Base-by-base conservation (phyloP, 2,888 invertebrate species). In the Dolomedes plantarius region DNA sequence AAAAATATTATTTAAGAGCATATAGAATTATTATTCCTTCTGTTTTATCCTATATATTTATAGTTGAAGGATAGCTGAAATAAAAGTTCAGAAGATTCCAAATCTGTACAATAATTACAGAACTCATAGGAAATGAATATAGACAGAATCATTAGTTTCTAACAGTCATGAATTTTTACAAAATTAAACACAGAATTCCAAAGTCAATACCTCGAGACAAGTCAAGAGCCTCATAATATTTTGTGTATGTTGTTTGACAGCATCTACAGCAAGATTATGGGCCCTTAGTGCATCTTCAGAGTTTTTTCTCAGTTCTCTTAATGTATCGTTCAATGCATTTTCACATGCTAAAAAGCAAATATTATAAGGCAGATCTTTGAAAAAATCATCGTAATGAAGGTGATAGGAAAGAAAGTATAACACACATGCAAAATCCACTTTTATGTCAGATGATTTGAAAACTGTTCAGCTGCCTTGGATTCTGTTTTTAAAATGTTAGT, bases 231-330 rank as follows among this genome's bases (percentile, higher is more conserved):
- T 77, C 71, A 82, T 87, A 87, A n/a, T 87, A 56, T 39, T 77
- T 29, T 69, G 56, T 16, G 87, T 87, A 56, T 87, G 74, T 16
- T 32, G 7, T 64, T 71, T 87, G 11, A 87, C 27, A 62, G 78
- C 29, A 19, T 62, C 27, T 9, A 73, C 78, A 46, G 87, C 87
- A 46, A 19, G 13, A 29, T 50, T 56, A 62, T 87, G 56, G 13
- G 65, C 64, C 62, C 41, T 36, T 5, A 77, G 28, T 16, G 82
- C 50, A 32, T 87, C 89, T 23, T 86, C 88, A 7, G 90, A 89
- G 5, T 9, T 69, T 36, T 74, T 68, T 7, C 74, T 68, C 19
- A 88, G 46, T 64, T 68, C 79, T 36, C 67, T 68, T 16, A 67
- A 41, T 50, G 75, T 62, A 9, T 87, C 88, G 56, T 69, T 28